Base-by-base conservation (phyloP, 2,888 invertebrate genomes). In the Habrosyne pyritoides region DNA sequence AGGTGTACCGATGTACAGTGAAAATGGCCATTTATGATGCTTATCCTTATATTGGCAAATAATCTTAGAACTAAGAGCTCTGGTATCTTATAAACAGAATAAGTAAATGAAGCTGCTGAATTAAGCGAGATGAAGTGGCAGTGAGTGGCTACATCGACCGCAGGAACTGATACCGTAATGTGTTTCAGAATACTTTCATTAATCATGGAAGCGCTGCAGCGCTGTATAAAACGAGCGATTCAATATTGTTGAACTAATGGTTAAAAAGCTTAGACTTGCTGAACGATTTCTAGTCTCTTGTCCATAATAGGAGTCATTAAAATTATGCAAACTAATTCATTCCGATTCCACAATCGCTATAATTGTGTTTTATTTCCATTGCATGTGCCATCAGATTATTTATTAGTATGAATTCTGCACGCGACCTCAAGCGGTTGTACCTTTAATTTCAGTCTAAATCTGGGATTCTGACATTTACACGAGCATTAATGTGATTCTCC, bases 361-460 rank as follows among this genome's bases (percentile, higher is more conserved):
- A 36, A 36, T 36, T n/a, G 22, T 24, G 48, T n/a, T n/a, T 22
- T 24, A 14, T 26, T 49, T 49, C n/a, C 24, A 14, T 24, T 10
- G 48, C 24, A 49, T 26, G 48, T 49, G 24, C 24, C 24, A 42
- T 42, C 18, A 42, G 48, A 49, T 24, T 49, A 14, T 51, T 51
- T 21, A 28, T 46, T 46, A 26, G 22, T 55, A 50, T 47, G 21
- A n/a, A 52, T 55, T 55, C 18, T 46, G 50, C 52, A 53, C 48
- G 51, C 28, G 52, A 50, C 21, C 33, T 54, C 28, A 21, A n/a
- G 18, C 52, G 24, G 46, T 26, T 52, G 14, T 21, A 50, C 21
- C 18, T 30, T 50, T 21, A 50, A 50, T 30, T 50, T 26, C 18
- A 10, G 10, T 18, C 10, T 18, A 50, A 28, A 50, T 50, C 50